Evolutionary conservation across 2,113 vertebrate genomes (phyloP).

Genomic region (Emydocephalus ijimae): DNA sequence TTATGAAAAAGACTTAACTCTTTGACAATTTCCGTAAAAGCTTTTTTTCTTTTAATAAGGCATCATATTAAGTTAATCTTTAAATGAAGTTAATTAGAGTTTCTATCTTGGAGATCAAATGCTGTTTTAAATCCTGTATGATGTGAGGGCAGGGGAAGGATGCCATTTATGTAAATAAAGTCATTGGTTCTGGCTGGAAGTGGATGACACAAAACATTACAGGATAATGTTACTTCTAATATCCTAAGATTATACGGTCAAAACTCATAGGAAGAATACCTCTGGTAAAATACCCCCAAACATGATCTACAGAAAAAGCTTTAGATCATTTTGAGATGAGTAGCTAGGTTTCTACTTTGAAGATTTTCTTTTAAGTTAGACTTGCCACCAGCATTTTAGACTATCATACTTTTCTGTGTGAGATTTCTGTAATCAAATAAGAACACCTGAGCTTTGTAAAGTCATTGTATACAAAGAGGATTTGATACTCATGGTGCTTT

Average conservation of each 20-base stretch:
- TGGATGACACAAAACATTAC: neutral
- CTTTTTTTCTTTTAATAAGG: conserved; percentile 44
- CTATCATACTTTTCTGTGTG: conserved; percentile 11
- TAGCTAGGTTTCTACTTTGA: rapidly evolving
- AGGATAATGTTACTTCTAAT: neutral
- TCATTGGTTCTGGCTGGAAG: conserved; percentile 31
- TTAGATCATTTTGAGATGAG: neutral
- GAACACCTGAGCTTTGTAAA: neutral
- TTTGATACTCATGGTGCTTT: neutral
- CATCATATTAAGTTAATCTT: conserved; percentile 58
- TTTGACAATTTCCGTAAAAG: conserved; percentile 59
- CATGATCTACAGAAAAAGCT: neutral
- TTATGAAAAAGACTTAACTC: conserved; percentile 38
- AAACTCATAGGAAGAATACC: neutral
- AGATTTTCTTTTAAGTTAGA: neutral
- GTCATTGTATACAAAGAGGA: neutral
- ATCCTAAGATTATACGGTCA: neutral
- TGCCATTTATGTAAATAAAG: neutral
- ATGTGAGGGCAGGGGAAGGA: conserved; percentile 24
- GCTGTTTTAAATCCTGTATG: conserved; percentile 24
- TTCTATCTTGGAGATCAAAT: conserved; percentile 58
- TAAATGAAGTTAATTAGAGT: conserved; percentile 57
- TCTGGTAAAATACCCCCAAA: neutral
- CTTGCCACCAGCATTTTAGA: neutral
- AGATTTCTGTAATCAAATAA: neutral